Percentiles rank a stretch among this genome's conserved stretches.
phyloP scores from a whole-genome alignment of 2,888 invertebrate species.

The Lymantria dispar region DNA sequence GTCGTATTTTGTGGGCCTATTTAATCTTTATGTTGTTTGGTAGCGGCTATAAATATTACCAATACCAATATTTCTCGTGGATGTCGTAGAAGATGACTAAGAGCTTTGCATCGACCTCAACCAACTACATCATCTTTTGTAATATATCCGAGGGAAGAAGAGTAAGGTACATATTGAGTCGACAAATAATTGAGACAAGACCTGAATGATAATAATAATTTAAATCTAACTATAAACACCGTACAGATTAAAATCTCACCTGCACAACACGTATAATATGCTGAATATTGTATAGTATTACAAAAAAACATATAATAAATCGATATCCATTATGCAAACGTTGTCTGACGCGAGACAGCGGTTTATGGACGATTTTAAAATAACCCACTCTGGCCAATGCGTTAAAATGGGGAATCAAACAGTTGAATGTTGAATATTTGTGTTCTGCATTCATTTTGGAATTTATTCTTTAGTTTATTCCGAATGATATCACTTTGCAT shows the following conservation, averaged over 20 bases:
- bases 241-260: conserved; percentile 37
- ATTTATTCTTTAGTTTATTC: background rate
- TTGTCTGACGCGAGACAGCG: conserved; percentile 31
- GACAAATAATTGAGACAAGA: too few relatives aligned
- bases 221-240: too few relatives aligned
- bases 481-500: conserved; percentile 7
- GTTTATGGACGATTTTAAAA: conserved; percentile 50
- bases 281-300: conserved; percentile 59
- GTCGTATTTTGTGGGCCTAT: too few relatives aligned
- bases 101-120: too few relatives aligned
- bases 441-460: conserved; percentile 19
- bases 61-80: too few relatives aligned
- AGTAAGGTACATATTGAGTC: too few relatives aligned
- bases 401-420: conserved; percentile 57
- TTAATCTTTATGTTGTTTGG: too few relatives aligned
- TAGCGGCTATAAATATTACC: too few relatives aligned
- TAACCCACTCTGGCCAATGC: conserved; percentile 58
- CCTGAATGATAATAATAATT: too few relatives aligned
- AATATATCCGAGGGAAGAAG: too few relatives aligned
- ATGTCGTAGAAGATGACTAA: too few relatives aligned
- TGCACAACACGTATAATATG: conserved; percentile 54
- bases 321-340: conserved; percentile 46
- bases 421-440: conserved; percentile 38
- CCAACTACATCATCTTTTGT: too few relatives aligned
- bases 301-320: conserved; percentile 38